Base-by-base conservation (phyloP, 2,797 vertebrate species). In the Betta splendens region DNA sequence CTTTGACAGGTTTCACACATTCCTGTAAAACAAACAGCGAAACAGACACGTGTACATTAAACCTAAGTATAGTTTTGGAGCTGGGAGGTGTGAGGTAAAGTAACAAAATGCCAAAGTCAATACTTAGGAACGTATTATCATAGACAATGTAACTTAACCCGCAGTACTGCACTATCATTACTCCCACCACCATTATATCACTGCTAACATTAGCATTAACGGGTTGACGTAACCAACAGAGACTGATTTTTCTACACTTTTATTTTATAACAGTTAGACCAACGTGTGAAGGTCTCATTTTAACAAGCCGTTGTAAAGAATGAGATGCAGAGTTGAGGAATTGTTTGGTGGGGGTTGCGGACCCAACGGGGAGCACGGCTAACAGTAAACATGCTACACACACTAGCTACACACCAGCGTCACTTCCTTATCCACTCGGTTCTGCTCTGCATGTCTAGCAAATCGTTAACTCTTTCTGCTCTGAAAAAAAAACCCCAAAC, bases 1-100 rank as follows among this genome's bases (percentile, higher is more conserved):
- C 73, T 75, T 94, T 93, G 1, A 98, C 78, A 11, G 98, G 98
- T 75, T 99, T 98, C 67, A 96, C 89, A 80, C 98, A 99, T 53
- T 94, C 94, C 98, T 99, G 32, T 0, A 37, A 62, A 81, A 76
- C 2, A 62, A 81, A 76, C 2, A 72, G 7, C 51, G 16, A 52
- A 25, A 61, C 22, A 36, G 11, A 29, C 1, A 39, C 7, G 13
- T 29, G 15, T 5, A 17, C 56, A 46, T 0, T 3, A 59, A 39
- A 39, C n/a, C 9, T 2, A 44, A n/a, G n/a, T n/a, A n/a, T n/a
- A n/a, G n/a, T n/a, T n/a, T n/a, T n/a, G n/a, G n/a, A n/a, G n/a
- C n/a, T n/a, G n/a, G n/a, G n/a, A n/a, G n/a, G n/a, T n/a, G n/a
- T n/a, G n/a, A n/a, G n/a, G n/a, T n/a, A n/a, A n/a, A n/a, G n/a